Conservation (phyloP, 2,888 invertebrate genomes). For the Dorcus parallelipipedus region DNA sequence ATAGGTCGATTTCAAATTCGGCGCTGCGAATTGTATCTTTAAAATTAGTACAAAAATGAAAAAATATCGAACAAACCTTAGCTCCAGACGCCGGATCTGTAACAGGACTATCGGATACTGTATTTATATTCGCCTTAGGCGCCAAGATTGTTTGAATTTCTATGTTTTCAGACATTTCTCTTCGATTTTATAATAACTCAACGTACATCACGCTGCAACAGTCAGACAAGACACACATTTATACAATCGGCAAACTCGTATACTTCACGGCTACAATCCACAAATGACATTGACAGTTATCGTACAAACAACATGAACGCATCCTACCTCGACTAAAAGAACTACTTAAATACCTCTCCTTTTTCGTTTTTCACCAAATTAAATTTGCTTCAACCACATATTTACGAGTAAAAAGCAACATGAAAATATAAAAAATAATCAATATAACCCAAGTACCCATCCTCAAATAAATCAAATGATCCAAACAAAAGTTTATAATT, state of each 20-base stretch:
- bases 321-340: not conserved
- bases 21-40: conserved; percentile 7
- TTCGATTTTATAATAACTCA: not conserved
- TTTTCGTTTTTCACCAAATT: too few species aligned
- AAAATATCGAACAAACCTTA: conserved; percentile 48
- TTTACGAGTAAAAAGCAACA: too few species aligned
- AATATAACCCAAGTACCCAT: too few species aligned
- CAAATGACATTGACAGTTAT: not conserved
- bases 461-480: too few species aligned
- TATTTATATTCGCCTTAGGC: conserved; percentile 50
- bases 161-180: conserved; percentile 45
- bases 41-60: not conserved
- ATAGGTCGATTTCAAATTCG: conserved; percentile 19
- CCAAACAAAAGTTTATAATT: too few species aligned
- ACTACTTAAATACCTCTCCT: too few species aligned
- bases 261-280: not conserved
- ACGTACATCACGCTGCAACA: not conserved
- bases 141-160: conserved; percentile 46
- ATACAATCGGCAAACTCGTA: not conserved
- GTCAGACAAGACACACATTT: not conserved
- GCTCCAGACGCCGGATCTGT: conserved; percentile 69
- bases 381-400: too few species aligned
- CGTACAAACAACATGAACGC: not conserved
- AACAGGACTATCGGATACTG: conserved; percentile 69
- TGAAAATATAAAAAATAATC: too few species aligned